These are phyloP conservation scores for Leptura quadrifasciata DNA, from an alignment of 2,888 invertebrate species.

Conservation along the genomic window DNA sequence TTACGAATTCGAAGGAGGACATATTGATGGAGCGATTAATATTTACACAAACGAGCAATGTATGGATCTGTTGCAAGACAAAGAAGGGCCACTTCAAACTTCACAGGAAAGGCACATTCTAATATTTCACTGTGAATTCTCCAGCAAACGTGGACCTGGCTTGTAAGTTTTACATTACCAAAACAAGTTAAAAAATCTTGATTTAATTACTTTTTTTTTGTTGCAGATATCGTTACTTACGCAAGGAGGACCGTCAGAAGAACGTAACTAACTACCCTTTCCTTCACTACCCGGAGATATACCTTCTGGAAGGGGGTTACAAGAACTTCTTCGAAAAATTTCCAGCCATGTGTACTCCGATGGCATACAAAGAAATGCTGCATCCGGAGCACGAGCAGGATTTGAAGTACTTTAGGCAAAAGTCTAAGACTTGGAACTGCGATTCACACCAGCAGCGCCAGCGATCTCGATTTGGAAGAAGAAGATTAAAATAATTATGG, in stretches of 20 bases:
- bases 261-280: constrained; percentile 90
- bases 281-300: constrained; percentile 93
- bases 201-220: constrained; percentile 38
- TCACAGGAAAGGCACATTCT: constrained; percentile 81
- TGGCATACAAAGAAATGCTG: constrained; percentile 88
- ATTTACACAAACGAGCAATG: constrained; percentile 88
- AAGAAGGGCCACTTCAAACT: constrained; percentile 58
- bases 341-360: constrained; percentile 82
- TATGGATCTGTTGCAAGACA: constrained; percentile 75
- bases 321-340: constrained; percentile 86
- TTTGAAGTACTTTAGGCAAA: constrained; percentile 83
- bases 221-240: constrained; percentile 86
- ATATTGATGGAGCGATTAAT: constrained; percentile 89
- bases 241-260: constrained; percentile 87
- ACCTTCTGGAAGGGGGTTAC: constrained; percentile 94
- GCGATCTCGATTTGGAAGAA: constrained; percentile 48
- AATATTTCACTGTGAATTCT: constrained; percentile 99
- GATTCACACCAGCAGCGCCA: constrained; percentile 72
- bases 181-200: constrained; percentile 10
- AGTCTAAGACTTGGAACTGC: constrained; percentile 85
- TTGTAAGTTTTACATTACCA: constrained; percentile 79
- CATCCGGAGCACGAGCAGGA: constrained; percentile 86
- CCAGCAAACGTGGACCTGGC: constrained; percentile 94
- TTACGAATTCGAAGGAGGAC: constrained; percentile 95
- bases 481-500: constrained; percentile 58